Conservation (phyloP, 2,113 vertebrate species). For the Perognathus longimembris region DNA sequence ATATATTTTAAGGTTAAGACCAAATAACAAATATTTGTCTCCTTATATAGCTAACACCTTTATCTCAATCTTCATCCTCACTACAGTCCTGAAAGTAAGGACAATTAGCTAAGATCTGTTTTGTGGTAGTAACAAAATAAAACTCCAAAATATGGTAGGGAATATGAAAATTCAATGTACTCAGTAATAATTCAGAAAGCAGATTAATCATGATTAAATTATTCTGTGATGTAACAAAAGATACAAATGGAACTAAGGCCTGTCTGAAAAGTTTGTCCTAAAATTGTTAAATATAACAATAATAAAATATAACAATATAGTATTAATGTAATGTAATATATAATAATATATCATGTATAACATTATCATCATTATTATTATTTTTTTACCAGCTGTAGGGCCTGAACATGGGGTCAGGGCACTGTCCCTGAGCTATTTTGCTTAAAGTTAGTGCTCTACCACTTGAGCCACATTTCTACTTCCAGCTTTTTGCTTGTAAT, state of each 20-base stretch:
- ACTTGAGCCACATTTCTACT: too few species aligned
- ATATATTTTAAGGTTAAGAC: background rate
- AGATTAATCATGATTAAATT: background rate
- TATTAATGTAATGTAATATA: too few species aligned
- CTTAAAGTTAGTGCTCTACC: too few species aligned
- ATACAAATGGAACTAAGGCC: background rate
- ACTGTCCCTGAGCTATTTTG: too few species aligned
- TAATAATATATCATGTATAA: too few species aligned
- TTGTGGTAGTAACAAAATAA: background rate
- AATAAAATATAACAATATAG: background rate
- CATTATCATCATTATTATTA: too few species aligned
- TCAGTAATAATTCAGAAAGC: background rate
- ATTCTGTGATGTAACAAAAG: conserved; percentile 14
- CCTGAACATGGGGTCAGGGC: too few species aligned
- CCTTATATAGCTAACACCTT: too few species aligned
- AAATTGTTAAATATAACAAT: background rate
- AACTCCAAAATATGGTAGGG: background rate
- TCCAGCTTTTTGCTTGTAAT: too few species aligned
- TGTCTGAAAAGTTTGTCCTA: background rate
- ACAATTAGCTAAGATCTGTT: background rate
- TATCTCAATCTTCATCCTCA: background rate
- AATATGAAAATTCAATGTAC: background rate
- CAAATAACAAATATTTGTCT: too few species aligned
- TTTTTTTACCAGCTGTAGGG: background rate
- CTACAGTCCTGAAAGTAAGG: background rate